These are phyloP conservation scores for Ennomos fuscantarius DNA, from an alignment of 2,888 invertebrate species.

Conservation along the genomic window DNA sequence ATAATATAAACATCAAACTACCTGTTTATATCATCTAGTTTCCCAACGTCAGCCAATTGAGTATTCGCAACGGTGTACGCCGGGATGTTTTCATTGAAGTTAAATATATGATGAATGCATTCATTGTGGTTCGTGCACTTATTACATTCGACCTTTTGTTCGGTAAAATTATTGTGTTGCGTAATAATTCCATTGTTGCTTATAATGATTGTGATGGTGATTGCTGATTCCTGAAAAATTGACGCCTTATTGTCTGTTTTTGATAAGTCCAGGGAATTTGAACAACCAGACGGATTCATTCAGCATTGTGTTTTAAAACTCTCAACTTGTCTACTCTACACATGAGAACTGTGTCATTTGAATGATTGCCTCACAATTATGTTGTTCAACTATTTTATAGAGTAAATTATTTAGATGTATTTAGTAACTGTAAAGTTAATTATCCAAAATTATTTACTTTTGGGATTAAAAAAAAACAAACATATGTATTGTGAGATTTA, in stretches of 20 bases:
- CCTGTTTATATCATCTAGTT: slow-evolving; percentile 34
- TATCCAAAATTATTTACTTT: too few species aligned
- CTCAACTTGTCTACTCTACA: too few species aligned
- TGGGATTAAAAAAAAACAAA: too few species aligned
- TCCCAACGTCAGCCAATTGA: slow-evolving; percentile 58
- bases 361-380: too few species aligned
- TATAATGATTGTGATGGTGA: slow-evolving; percentile 47
- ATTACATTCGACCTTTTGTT: slow-evolving; percentile 70
- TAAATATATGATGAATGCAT: slow-evolving; percentile 70
- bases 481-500: too few species aligned
- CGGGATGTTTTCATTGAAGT: slow-evolving; percentile 65
- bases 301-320: too few species aligned
- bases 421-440: too few species aligned
- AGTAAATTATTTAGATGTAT: too few species aligned
- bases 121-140: slow-evolving; percentile 61
- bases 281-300: too few species aligned
- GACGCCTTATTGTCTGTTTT: slow-evolving; percentile 34
- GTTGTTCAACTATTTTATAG: too few species aligned
- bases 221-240: slow-evolving; percentile 45
- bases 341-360: too few species aligned
- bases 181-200: slow-evolving; percentile 58
- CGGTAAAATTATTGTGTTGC: slow-evolving; percentile 67
- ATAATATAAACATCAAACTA: slow-evolving; percentile 14
- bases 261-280: neutral
- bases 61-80: slow-evolving; percentile 55